Evolutionary conservation across 2,113 vertebrate species (phyloP).

Genomic region (Agelaius phoeniceus): DNA sequence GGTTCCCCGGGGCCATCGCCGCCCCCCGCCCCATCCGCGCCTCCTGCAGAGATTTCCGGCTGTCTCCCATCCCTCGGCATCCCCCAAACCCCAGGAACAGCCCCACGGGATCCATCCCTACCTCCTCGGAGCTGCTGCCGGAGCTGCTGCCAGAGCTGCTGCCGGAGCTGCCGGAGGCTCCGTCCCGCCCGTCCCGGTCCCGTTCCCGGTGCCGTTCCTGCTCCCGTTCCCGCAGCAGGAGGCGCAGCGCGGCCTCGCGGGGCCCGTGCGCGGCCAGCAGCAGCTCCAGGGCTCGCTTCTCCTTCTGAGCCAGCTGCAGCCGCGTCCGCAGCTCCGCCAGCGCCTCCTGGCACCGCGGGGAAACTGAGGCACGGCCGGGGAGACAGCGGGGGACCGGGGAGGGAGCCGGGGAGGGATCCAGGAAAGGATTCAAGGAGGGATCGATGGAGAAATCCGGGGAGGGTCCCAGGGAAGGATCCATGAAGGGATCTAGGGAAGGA

Average conservation of each 20-base stretch:
- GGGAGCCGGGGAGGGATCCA: no score
- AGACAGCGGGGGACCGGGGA: no score
- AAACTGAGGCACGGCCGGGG: neutral
- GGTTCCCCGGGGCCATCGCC: neutral
- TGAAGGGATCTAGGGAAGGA: no score
- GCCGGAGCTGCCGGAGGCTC: neutral
- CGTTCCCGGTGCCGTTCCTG: neutral
- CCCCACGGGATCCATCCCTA: neutral
- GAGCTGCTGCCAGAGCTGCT: neutral
- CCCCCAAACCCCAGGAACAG: neutral
- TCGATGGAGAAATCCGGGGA: no score
- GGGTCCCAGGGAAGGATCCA: no score
- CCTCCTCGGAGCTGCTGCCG: neutral
- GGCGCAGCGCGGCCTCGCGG: neutral
- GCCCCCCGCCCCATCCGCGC: neutral
- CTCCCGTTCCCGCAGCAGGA: neutral
- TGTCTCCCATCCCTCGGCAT: neutral
- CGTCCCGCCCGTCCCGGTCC: neutral
- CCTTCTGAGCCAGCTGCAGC: neutral
- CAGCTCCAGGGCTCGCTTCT: neutral
- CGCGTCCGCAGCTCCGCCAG: neutral
- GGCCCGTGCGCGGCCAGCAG: neutral
- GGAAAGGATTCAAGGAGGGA: no score
- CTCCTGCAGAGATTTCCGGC: neutral
- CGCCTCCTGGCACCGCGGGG: neutral